Base-by-base conservation (phyloP, 2,888 invertebrate genomes). In the Uropetala carovei region DNA sequence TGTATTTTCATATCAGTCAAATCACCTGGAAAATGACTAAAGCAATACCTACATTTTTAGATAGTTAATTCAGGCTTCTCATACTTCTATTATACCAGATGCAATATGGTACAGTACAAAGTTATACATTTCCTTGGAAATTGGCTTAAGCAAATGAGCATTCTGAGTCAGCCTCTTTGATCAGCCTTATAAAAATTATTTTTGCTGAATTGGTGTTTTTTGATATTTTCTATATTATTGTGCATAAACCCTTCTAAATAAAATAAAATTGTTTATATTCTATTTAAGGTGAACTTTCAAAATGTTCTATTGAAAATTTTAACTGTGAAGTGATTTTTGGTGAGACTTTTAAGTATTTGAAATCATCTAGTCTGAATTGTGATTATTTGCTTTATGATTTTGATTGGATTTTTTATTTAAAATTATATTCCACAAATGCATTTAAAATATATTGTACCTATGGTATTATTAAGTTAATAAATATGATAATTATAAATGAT, bases 1-100 rank as follows among this genome's bases (percentile, higher is more conserved):
- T 64, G 89, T 89, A 89, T 89, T 89, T 89, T 89, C 89, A 30
- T 89, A 89, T 89, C 60, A 89, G 64, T 89, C 64, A 68, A 60
- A 60, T 60, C 30, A 30, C 59, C 59, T 59, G 82, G 27, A 82
- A 82, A 82, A 82, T 57, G 60, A 64, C 89, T 64, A 30, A 64
- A 64, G 64, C 64, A 68, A 89, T 64, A n/a, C n/a, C 64, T 64
- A 64, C 30, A 89, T 64, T 89, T 86, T 9, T 43, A 64, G 89
- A 60, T 89, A 64, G 89, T 89, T 64, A 14, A 89, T 64, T 43
- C 43, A 43, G 64, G 43, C 43, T 89, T 86, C 64, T 60, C 89
- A 89, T 89, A 64, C 64, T 64, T 27, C 30, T n/a, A 27, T 60
- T 68, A 64, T 13, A 89, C 64, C 43, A 30, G 11, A 89, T 68